These are phyloP conservation scores for Pangasius krempfi DNA, from an alignment of 2,797 vertebrate genomes.

Conservation along the genomic window DNA sequence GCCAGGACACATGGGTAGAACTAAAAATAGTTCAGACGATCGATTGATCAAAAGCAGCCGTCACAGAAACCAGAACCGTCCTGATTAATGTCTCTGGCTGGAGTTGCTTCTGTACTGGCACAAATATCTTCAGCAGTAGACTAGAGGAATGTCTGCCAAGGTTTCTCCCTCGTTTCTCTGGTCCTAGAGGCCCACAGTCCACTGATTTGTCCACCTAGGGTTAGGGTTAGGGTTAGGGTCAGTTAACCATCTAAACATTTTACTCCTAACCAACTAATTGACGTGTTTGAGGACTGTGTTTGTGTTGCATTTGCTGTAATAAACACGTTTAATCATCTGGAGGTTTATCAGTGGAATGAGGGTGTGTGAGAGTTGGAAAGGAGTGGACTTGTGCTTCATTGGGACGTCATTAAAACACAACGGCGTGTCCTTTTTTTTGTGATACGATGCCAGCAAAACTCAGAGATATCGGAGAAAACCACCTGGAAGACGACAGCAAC, in stretches of 20 bases:
- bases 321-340: neutral
- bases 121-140: neutral
- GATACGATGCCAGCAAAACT: neutral
- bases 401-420: neutral
- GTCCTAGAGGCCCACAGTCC: neutral
- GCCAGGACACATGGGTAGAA: neutral
- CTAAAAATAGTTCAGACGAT: slow-evolving; percentile 6
- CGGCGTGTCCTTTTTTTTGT: neutral
- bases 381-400: neutral
- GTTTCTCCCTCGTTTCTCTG: neutral
- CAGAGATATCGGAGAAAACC: neutral
- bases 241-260: neutral
- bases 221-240: too few species aligned
- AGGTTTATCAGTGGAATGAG: slow-evolving; percentile 9
- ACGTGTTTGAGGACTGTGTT: neutral
- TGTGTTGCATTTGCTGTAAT: neutral
- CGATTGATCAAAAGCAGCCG: slow-evolving; percentile 14
- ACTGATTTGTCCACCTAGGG: neutral
- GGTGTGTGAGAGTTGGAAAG: slow-evolving; percentile 1
- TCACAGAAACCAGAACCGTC: neutral
- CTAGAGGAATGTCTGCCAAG: neutral
- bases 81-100: neutral
- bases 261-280: neutral
- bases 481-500: neutral
- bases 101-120: neutral